Evolutionary conservation across 2,888 invertebrate species (phyloP).

Genomic region (Cosmia pyralina): DNA sequence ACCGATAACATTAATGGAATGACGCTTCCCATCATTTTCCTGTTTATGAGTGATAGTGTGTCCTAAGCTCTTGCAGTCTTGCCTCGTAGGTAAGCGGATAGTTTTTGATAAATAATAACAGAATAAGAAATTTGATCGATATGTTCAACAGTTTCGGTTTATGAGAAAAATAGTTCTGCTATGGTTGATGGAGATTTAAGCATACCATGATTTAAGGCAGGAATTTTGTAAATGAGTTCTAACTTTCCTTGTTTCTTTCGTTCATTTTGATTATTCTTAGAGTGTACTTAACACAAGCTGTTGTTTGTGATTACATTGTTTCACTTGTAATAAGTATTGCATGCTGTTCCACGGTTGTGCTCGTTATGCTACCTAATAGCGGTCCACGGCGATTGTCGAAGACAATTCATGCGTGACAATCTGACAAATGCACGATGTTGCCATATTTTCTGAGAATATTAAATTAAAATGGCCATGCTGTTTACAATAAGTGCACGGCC

Average conservation of each 20-base stretch:
- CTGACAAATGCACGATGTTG: constrained; percentile 25
- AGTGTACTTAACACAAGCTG: background rate
- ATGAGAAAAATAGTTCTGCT: background rate
- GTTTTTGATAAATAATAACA: too few species aligned
- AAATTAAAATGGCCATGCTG: constrained; percentile 23
- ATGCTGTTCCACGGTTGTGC: constrained; percentile 12
- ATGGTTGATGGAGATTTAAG: background rate
- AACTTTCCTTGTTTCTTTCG: background rate
- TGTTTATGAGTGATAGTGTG: background rate
- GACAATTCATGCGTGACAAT: constrained; percentile 52
- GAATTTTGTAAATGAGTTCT: too few species aligned
- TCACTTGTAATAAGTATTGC: constrained; percentile 26
- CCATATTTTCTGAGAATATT: constrained; percentile 39
- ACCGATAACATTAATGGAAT: constrained; percentile 26
- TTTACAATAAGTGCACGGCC: constrained; percentile 12
- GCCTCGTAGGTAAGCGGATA: background rate
- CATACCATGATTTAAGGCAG: background rate
- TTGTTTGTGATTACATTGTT: constrained; percentile 13
- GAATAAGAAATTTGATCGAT: background rate
- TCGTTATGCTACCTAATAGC: constrained; percentile 27
- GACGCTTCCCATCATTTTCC: constrained; percentile 22
- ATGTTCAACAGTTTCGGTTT: background rate
- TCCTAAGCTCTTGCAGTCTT: background rate
- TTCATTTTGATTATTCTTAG: background rate
- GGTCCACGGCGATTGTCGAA: constrained; percentile 30